These are phyloP conservation scores for Xanthia togata DNA, from an alignment of 2,888 invertebrate genomes.

Conservation along the genomic window DNA sequence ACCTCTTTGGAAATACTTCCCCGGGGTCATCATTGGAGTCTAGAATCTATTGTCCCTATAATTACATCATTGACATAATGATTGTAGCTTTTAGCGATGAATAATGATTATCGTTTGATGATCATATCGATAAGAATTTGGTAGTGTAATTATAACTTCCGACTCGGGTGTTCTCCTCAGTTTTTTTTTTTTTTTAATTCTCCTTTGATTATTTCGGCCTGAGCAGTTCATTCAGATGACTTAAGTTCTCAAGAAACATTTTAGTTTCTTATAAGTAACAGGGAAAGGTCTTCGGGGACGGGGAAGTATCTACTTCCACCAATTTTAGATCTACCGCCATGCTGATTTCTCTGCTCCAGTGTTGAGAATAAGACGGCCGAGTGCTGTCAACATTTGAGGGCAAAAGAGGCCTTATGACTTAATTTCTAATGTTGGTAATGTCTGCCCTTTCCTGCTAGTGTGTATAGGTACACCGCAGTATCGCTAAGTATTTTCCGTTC, in stretches of 20 bases:
- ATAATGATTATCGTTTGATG: slow-evolving; percentile 14
- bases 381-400: neutral
- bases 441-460: too few species aligned
- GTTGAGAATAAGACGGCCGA: neutral
- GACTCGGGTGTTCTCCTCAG: slow-evolving; percentile 7
- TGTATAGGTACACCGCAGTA: too few species aligned
- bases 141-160: slow-evolving; percentile 35
- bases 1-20: slow-evolving; percentile 42
- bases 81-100: slow-evolving; percentile 41
- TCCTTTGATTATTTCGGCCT: neutral
- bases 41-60: slow-evolving; percentile 35
- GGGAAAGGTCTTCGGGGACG: too few species aligned
- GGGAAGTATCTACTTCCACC: neutral
- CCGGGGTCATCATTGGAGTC: slow-evolving; percentile 27
- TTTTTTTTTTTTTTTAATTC: neutral
- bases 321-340: neutral
- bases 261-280: too few species aligned
- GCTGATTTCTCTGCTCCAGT: neutral
- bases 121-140: slow-evolving; percentile 25
- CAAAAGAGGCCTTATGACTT: neutral
- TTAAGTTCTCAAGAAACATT: too few species aligned
- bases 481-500: neutral
- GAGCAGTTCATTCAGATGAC: neutral
- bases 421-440: too few species aligned
- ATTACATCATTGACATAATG: slow-evolving; percentile 39